These are phyloP conservation scores for Gadus macrocephalus DNA, from an alignment of 2,113 vertebrate species.

Conservation along the genomic window DNA sequence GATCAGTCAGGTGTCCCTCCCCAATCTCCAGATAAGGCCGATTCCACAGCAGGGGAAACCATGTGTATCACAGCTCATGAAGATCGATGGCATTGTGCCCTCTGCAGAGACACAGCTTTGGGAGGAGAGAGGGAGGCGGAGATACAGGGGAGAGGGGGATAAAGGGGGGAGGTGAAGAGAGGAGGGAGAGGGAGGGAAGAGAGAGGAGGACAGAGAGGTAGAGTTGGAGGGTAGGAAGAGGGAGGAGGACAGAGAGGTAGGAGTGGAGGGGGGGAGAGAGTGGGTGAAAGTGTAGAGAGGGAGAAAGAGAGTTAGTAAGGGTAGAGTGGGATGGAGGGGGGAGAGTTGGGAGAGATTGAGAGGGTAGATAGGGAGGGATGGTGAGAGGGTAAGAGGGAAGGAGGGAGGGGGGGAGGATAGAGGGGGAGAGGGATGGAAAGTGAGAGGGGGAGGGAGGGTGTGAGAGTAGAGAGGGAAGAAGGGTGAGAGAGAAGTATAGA, in stretches of 20 bases:
- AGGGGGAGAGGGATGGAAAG: constrained; percentile 36
- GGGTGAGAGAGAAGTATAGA: constrained; percentile 52
- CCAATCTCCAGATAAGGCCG: constrained; percentile 74
- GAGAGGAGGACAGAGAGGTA: constrained; percentile 59
- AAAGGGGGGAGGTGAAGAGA: constrained; percentile 73
- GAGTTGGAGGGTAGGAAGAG: constrained; percentile 54
- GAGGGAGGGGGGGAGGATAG: constrained; percentile 68
- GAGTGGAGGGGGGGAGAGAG: constrained; percentile 63
- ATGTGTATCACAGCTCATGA: constrained; percentile 79
- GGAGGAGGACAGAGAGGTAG: constrained; percentile 70
- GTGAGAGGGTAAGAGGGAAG: constrained; percentile 37
- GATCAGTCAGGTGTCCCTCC: constrained; percentile 77
- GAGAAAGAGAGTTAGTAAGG: constrained; percentile 54
- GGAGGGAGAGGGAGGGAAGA: constrained; percentile 65
- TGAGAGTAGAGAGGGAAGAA: constrained; percentile 45
- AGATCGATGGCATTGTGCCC: constrained; percentile 76
- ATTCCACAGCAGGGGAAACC: constrained; percentile 78
- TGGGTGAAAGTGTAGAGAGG: constrained; percentile 36
- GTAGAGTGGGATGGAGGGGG: constrained; percentile 52
- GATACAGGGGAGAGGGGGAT: constrained; percentile 46
- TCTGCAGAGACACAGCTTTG: constrained; percentile 63
- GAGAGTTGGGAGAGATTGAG: constrained; percentile 69
- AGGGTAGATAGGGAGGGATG: constrained; percentile 53
- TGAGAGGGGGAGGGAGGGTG: constrained; percentile 54
- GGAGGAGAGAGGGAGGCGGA: constrained; percentile 53